Conservation (phyloP, 2,888 invertebrate genomes). For the Antheraea yamamai region DNA sequence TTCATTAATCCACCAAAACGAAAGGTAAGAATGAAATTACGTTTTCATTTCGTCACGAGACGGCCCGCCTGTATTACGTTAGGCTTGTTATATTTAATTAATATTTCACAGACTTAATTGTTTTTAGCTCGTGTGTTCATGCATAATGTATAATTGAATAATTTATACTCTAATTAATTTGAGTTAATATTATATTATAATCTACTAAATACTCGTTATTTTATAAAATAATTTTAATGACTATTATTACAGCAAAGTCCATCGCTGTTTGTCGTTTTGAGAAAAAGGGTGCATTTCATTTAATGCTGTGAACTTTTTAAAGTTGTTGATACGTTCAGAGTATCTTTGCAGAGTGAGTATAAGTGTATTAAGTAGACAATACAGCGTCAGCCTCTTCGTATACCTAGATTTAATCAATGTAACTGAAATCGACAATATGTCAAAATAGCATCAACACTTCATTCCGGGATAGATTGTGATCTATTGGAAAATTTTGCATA, state of each 20-base stretch:
- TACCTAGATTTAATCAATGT: no score
- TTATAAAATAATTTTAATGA: background rate
- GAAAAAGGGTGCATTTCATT: no score
- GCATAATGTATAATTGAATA: background rate
- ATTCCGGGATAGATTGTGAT: no score
- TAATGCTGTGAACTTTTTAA: no score
- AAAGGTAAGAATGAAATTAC: slow-evolving; percentile 24
- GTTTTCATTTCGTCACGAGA: slow-evolving; percentile 22
- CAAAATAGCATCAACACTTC: no score
- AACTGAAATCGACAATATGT: no score
- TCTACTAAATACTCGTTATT: background rate
- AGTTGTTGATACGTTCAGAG: no score
- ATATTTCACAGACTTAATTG: slow-evolving; percentile 15
- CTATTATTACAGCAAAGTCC: background rate
- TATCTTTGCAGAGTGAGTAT: no score
- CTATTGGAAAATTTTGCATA: no score
- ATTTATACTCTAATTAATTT: background rate
- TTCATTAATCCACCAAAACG: slow-evolving; percentile 20
- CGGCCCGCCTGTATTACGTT: slow-evolving; percentile 22
- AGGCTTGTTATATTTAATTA: slow-evolving; percentile 22
- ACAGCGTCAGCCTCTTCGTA: no score
- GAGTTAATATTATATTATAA: background rate
- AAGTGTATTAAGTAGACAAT: no score
- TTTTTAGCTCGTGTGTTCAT: background rate
- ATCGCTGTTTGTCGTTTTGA: background rate